Base-by-base conservation (phyloP, 2,888 invertebrate species). In the Platynereis dumerilii region DNA sequence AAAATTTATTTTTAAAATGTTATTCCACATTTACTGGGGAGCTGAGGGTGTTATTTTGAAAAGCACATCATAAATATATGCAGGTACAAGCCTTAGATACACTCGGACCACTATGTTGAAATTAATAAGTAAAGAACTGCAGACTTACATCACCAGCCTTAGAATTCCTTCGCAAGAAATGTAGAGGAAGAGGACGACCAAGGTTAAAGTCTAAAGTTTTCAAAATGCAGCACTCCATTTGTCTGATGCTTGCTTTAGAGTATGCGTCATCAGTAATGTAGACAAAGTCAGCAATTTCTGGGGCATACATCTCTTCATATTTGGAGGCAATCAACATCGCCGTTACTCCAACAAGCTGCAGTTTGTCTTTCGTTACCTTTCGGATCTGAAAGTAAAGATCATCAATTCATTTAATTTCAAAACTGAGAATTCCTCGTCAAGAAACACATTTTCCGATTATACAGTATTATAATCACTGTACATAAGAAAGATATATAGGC, bases 271-370 rank as follows among this genome's bases (percentile, higher is more conserved):
- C 96, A 12, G 95, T 92, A 62, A 97, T 91, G 81, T 91, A 94
- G 17, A 93, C 91, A 85, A 96, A 96, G 85, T 98, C 97, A 5
- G 85, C 86, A 26, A 95, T 88, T 54, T 92, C 92, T 0, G 96
- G 95, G 1, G 92, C 88, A 78, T 91, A 94, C 78, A 95, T 91
- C 86, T 98, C 98, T 85, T 98, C 97, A 78, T 94, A 96, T 84
- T 98, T 98, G 78, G 91, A 89, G 0, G 97, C 96, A 61, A 96
- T 89, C 76, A 94, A 91, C 87, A 97, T 89, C 0, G 94, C 91
- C 0, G 94, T 90, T 0, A 93, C 91, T 2, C 96, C 96, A 17
- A 96, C 92, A 69, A 96, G 86, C 81, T 97, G 96, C 66, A 96
- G 87, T 74, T 90, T 88, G 71, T 88, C 89, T 71, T 90, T 88